phyloP scores from a whole-genome alignment of 2,797 vertebrate species.

The Gadopsis marmoratus region DNA sequence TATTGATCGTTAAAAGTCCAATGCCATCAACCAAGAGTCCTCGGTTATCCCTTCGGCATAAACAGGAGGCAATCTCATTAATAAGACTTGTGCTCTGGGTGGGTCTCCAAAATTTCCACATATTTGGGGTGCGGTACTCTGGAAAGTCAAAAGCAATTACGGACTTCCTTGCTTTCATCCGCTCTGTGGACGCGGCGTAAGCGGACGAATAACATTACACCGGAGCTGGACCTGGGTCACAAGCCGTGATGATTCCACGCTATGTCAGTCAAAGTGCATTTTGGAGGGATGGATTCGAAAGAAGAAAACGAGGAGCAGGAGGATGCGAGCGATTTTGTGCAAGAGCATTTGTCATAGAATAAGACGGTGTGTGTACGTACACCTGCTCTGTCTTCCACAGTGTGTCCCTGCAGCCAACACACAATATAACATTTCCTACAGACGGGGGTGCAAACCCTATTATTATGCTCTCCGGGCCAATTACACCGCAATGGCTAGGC shows the following conservation, averaged over 20 bases:
- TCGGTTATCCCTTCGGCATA: slow-evolving; percentile 65
- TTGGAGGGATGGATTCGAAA: slow-evolving; percentile 25
- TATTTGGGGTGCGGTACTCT: slow-evolving; percentile 52
- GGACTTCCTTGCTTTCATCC: slow-evolving; percentile 58
- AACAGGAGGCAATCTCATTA: slow-evolving; percentile 79
- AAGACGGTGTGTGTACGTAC: not conserved
- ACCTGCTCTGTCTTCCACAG: slow-evolving; percentile 18
- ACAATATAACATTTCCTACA: slow-evolving; percentile 37
- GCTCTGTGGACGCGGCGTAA: slow-evolving; percentile 43
- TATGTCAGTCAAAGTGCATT: slow-evolving; percentile 55
- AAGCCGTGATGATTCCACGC: slow-evolving; percentile 47
- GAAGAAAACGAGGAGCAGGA: not conserved
- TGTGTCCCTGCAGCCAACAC: slow-evolving; percentile 26
- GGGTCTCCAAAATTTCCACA: slow-evolving; percentile 51
- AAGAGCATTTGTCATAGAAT: slow-evolving; percentile 26
- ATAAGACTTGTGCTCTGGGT: slow-evolving; percentile 50
- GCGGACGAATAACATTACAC: slow-evolving; percentile 68
- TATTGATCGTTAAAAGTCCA: slow-evolving; percentile 71
- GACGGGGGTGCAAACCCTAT: slow-evolving; percentile 36
- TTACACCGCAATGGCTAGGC: slow-evolving; percentile 36
- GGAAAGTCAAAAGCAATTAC: slow-evolving; percentile 77
- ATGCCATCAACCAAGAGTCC: slow-evolving; percentile 61
- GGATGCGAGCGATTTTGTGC: slow-evolving; percentile 8
- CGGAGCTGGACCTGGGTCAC: slow-evolving; percentile 64
- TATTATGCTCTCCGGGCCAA: slow-evolving; percentile 50